These are phyloP conservation scores for Hemaris fuciformis DNA, from an alignment of 2,888 invertebrate genomes.

Conservation along the genomic window DNA sequence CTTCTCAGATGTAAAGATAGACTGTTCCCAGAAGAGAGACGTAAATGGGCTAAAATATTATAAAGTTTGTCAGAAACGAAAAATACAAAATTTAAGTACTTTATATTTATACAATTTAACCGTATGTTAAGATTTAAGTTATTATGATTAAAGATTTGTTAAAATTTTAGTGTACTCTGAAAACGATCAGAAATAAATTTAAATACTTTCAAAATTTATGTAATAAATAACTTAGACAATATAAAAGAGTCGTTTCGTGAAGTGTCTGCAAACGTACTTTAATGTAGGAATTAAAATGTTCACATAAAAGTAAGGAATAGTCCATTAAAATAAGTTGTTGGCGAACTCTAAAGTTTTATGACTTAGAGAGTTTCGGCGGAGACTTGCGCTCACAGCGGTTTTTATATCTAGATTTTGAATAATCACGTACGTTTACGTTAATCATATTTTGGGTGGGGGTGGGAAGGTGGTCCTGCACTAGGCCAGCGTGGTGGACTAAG, in stretches of 20 bases:
- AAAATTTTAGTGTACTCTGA: not conserved
- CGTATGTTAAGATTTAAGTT: too few species aligned
- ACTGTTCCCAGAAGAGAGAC: too few species aligned
- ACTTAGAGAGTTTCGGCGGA: conserved; percentile 18
- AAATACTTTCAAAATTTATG: not conserved
- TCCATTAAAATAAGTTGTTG: conserved; percentile 31
- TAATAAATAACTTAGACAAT: not conserved
- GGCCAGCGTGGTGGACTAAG: too few species aligned
- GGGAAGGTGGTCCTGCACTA: too few species aligned
- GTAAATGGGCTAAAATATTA: too few species aligned
- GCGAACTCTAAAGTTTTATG: conserved; percentile 22
- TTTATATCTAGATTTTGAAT: not conserved
- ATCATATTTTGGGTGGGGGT: too few species aligned
- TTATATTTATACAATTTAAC: too few species aligned
- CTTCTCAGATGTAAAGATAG: too few species aligned
- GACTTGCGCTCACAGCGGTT: not conserved
- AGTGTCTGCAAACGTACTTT: not conserved
- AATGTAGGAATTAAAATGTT: conserved; percentile 26
- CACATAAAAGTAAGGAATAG: conserved; percentile 31
- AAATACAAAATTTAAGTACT: too few species aligned
- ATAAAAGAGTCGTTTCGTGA: conserved; percentile 1
- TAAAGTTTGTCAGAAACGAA: too few species aligned
- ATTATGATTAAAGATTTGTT: too few species aligned
- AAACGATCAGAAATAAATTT: not conserved
- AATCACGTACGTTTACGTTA: too few species aligned